A percentile compares a stretch with the other conserved stretches of the same genome.
These are phyloP conservation scores for Atrichornis clamosus DNA, from an alignment of 2,113 vertebrate genomes.

Conservation along the genomic window DNA sequence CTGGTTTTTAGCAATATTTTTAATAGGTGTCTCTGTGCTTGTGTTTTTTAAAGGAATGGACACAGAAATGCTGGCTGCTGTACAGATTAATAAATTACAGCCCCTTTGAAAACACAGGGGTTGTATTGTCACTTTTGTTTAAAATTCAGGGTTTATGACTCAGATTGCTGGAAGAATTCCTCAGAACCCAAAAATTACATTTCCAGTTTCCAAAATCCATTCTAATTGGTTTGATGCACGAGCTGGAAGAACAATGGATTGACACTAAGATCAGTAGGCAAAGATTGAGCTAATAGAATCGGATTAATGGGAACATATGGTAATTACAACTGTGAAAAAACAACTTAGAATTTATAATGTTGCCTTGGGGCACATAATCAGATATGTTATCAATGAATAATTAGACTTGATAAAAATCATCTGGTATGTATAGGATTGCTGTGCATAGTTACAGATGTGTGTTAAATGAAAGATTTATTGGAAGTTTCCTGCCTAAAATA, in stretches of 20 bases:
- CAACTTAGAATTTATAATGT: slow-evolving; percentile 68
- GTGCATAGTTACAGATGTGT: slow-evolving; percentile 22
- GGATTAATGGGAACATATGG: slow-evolving; percentile 78
- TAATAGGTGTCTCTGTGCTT: background rate
- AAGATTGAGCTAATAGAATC: slow-evolving; percentile 70
- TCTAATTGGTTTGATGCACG: slow-evolving; percentile 68
- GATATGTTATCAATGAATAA: slow-evolving; percentile 70
- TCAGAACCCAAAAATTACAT: slow-evolving; percentile 27
- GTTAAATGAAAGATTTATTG: slow-evolving; percentile 59
- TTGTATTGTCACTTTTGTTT: background rate
- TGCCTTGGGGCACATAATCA: slow-evolving; percentile 71
- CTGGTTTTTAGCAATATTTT: background rate
- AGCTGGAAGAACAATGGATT: slow-evolving; percentile 73
- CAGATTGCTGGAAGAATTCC: background rate
- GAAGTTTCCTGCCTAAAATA: slow-evolving; percentile 19
- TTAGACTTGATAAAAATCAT: slow-evolving; percentile 71
- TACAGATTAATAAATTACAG: background rate
- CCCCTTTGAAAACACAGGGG: background rate
- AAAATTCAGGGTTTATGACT: background rate
- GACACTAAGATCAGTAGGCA: slow-evolving; percentile 65
- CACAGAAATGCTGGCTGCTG: background rate
- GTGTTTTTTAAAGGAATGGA: background rate
- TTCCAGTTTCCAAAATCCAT: slow-evolving; percentile 51
- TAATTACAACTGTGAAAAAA: slow-evolving; percentile 74
- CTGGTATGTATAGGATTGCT: slow-evolving; percentile 54